Percentiles rank a stretch among this genome's conserved stretches.
Conservation (phyloP, 2,113 vertebrate species). For the Varanus salvator region DNA sequence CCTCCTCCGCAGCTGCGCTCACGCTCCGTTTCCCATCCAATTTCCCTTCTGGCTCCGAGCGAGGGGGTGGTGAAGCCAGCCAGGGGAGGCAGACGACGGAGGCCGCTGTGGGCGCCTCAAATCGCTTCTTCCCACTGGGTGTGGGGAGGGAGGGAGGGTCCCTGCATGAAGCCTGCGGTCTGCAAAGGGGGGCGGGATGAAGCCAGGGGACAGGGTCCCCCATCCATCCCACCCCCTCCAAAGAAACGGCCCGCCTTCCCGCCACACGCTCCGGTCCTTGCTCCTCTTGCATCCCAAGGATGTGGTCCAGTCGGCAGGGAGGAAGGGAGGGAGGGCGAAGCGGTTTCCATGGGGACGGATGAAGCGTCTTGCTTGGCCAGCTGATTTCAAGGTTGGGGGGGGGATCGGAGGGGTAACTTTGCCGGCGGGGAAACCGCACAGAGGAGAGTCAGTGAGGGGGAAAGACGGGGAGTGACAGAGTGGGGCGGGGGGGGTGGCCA, state of each 20-base stretch:
- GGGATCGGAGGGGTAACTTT: neutral
- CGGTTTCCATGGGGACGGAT: slow-evolving; percentile 9
- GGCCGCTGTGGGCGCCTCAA: too few species aligned
- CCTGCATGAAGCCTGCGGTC: neutral
- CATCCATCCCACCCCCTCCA: neutral
- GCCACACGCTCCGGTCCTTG: fast-evolving
- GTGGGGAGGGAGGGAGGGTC: neutral
- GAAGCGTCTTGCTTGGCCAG: neutral
- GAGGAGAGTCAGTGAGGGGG: slow-evolving; percentile 11
- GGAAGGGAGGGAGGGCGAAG: neutral
- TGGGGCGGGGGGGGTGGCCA: neutral
- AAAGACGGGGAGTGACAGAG: neutral
- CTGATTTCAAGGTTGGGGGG: neutral
- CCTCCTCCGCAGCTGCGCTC: neutral
- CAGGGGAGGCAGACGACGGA: neutral
- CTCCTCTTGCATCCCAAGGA: neutral
- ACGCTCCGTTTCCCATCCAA: slow-evolving; percentile 25
- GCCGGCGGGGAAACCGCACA: neutral
- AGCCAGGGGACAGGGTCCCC: neutral
- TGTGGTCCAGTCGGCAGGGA: slow-evolving; percentile 5
- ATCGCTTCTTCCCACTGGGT: neutral
- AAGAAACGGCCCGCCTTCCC: neutral
- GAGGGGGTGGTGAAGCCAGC: neutral
- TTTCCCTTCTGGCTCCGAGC: neutral
- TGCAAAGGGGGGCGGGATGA: neutral